These are phyloP conservation scores for Solen grandis DNA, from an alignment of 1,140 invertebrate genomes.

Conservation along the genomic window DNA sequence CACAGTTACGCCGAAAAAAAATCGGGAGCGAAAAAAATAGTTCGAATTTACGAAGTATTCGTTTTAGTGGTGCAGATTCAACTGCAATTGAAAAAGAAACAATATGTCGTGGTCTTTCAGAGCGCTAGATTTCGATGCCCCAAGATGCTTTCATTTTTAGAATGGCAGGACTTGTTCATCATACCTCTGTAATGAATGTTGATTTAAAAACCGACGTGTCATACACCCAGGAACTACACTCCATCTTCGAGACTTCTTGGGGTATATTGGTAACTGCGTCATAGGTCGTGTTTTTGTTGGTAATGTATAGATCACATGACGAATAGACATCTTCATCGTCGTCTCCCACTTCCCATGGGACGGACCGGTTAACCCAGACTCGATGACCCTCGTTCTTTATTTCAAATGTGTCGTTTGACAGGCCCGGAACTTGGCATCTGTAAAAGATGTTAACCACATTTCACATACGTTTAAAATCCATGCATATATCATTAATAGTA, in stretches of 20 bases:
- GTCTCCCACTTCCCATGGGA: constrained; percentile 49
- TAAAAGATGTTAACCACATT: too few relatives aligned
- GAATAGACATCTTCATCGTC: constrained; percentile 23
- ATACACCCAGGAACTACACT: constrained; percentile 91
- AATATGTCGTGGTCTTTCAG: too few relatives aligned
- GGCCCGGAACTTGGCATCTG: constrained; percentile 51
- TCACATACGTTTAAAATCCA: too few relatives aligned
- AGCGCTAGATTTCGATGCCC: too few relatives aligned
- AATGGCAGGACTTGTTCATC: too few relatives aligned
- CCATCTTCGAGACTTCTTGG: constrained; percentile 89
- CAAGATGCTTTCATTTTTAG: too few relatives aligned
- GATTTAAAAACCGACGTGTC: constrained; percentile 86
- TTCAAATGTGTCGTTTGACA: constrained; percentile 52
- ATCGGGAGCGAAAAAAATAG: too few relatives aligned
- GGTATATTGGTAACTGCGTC: constrained; percentile 38
- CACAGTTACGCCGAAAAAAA: too few relatives aligned
- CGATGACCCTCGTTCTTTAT: constrained; percentile 56
- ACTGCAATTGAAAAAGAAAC: too few relatives aligned
- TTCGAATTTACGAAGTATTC: too few relatives aligned
- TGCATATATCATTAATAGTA: too few relatives aligned
- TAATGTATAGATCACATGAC: constrained; percentile 30
- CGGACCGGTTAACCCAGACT: constrained; percentile 52
- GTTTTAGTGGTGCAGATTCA: too few relatives aligned
- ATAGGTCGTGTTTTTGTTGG: constrained; percentile 41
- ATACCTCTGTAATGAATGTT: constrained; percentile 48